phyloP scores from a whole-genome alignment of 2,888 invertebrate genomes.

The Griposia aprilina region DNA sequence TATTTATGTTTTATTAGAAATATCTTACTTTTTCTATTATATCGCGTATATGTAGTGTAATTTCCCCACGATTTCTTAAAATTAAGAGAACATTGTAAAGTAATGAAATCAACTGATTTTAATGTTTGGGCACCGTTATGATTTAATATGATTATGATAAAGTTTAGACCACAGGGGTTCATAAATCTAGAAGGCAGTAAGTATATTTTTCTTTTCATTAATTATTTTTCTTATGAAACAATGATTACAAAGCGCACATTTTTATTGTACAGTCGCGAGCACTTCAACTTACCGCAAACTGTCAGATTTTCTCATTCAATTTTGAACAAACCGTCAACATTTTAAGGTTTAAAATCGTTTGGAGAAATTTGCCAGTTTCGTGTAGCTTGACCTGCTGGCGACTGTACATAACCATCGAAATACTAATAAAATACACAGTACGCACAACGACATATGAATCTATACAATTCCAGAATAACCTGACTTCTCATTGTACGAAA shows the following conservation, averaged over 20 bases:
- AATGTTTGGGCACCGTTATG: slow-evolving; percentile 34
- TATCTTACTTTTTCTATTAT: not conserved
- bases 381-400: too few species aligned
- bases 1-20: not conserved
- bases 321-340: too few species aligned
- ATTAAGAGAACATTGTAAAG: slow-evolving; percentile 10
- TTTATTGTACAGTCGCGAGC: too few species aligned
- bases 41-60: slow-evolving; percentile 16
- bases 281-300: too few species aligned
- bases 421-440: slow-evolving; percentile 33
- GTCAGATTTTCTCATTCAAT: too few species aligned
- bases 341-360: too few species aligned
- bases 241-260: slow-evolving; percentile 46
- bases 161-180: slow-evolving; percentile 36
- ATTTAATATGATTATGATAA: slow-evolving; percentile 17
- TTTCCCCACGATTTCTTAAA: slow-evolving; percentile 19
- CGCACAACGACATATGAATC: too few species aligned
- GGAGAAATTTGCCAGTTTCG: too few species aligned
- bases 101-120: slow-evolving; percentile 30
- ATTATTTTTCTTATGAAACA: not conserved
- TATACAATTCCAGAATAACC: too few species aligned
- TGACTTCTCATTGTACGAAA: too few species aligned
- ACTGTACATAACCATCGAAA: slow-evolving; percentile 36
- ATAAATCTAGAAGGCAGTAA: slow-evolving; percentile 20
- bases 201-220: not conserved